Evolutionary conservation across 2,797 vertebrate genomes (phyloP), one percentile per base, ranked within the genome.

Genomic region (Mormyrops boulengeri): DNA sequence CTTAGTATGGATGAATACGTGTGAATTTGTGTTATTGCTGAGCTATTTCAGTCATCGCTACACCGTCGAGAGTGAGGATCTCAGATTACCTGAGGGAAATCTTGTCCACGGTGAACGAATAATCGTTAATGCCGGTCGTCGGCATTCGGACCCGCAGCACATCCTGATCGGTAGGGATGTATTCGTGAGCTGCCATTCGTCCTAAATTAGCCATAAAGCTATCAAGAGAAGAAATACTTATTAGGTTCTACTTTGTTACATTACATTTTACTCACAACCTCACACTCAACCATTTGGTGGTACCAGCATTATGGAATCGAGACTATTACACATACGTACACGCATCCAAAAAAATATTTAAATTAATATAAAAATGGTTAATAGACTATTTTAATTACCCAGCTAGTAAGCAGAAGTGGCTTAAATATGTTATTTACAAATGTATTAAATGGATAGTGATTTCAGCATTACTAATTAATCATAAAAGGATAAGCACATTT

Each of bases 111-210:
- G 95, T 97, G 89, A 99, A 99, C 89, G 98, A 95, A 92, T 99
- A 99, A 93, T 99, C 99, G 86, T 99, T 98, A 95, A 99, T 99
- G 90, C 98, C 98, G 0, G 98, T 98, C 88, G 99, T 99, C 90
- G 98, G 99, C 92, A 99, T 97, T 88, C 98, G 95, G 90, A 99
- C 99, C 88, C 98, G 96, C 91, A 99, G 95, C 94, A 99, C 98
- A 6, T 99, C 99, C 95, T 99, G 98, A 90, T 97, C 97, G 19
- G 97, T 98, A 90, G 99, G 99, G 93, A 99, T 95, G 95, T 98
- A 99, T 93, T 97, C 96, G 0, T 93, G 94, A 57, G 95, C 94
- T 0, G 97, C 94, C 0, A 99, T 98, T 88, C 99, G 97, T 85
- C 98, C 97, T 95, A 99, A 95, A 8, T 98, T 96, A 0, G 91